Evolutionary conservation across 2,888 invertebrate genomes (phyloP).

Genomic region (Sinhomidia bicolor): DNA sequence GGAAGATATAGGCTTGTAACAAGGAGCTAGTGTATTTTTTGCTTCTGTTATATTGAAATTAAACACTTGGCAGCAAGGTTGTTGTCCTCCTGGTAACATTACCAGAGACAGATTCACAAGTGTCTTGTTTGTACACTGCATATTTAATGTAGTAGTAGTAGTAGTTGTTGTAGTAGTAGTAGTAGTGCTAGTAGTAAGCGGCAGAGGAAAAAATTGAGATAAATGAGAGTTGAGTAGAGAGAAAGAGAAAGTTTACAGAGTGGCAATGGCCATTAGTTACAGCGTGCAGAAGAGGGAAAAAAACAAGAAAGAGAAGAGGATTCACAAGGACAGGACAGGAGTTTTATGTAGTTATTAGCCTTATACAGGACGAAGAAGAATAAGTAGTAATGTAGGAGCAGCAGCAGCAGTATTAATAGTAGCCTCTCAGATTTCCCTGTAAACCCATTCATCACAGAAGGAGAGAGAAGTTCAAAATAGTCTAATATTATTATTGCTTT

Average conservation of each 20-base stretch:
- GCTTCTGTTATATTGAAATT: neutral
- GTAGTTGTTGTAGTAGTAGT: no score
- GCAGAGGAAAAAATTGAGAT: slow-evolving; percentile 64
- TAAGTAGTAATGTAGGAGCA: no score
- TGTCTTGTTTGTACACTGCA: neutral
- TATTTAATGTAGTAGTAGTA: slow-evolving; percentile 13
- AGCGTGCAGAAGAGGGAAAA: neutral
- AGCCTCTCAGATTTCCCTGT: slow-evolving; percentile 66
- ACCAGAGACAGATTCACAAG: neutral
- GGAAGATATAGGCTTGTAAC: no score
- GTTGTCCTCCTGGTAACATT: neutral
- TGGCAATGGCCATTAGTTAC: slow-evolving; percentile 55
- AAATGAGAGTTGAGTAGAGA: slow-evolving; percentile 54
- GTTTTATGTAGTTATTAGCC: neutral
- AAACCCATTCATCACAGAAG: slow-evolving; percentile 65
- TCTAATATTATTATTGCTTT: slow-evolving; percentile 45
- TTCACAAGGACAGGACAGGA: slow-evolving; percentile 12
- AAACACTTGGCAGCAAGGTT: slow-evolving; percentile 16
- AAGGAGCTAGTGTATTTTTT: no score
- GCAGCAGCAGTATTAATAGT: slow-evolving; percentile 28
- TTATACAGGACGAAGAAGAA: no score
- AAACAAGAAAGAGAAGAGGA: slow-evolving; percentile 11
- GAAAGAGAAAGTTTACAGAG: neutral
- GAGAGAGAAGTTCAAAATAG: slow-evolving; percentile 37
- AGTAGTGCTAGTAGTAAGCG: no score